These are phyloP conservation scores for Ferrisia virgata DNA, from an alignment of 2,888 invertebrate genomes.

Conservation along the genomic window DNA sequence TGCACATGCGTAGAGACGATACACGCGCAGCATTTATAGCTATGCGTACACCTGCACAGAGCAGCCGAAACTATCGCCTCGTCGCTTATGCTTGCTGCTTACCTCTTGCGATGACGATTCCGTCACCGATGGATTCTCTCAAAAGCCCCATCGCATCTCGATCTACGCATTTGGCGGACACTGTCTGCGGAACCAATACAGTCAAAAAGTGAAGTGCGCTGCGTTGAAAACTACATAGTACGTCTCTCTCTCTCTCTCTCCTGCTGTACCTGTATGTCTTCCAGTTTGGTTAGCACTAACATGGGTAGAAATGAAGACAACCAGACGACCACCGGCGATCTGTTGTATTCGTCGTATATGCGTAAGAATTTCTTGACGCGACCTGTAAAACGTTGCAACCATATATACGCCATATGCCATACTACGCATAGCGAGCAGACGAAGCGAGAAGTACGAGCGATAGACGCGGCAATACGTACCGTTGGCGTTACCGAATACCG, in stretches of 20 bases:
- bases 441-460: neutral
- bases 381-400: neutral
- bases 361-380: constrained; percentile 36
- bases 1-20: too few species aligned
- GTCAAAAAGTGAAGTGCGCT: too few species aligned
- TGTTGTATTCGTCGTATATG: neutral
- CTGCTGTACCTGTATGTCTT: constrained; percentile 28
- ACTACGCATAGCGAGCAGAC: neutral
- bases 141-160: constrained; percentile 35
- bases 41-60: too few species aligned
- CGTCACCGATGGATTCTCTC: constrained; percentile 37
- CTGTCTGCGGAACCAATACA: too few species aligned
- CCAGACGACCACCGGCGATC: constrained; percentile 36
- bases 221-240: neutral
- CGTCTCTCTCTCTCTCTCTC: neutral
- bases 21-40: too few species aligned
- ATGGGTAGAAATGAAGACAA: constrained; percentile 15
- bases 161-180: constrained; percentile 27
- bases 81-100: neutral
- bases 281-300: constrained; percentile 16
- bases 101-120: constrained; percentile 34
- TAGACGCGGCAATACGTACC: neutral
- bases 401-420: neutral
- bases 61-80: too few species aligned
- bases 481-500: constrained; percentile 25